These are phyloP conservation scores for Elachura formosa DNA, from an alignment of 2,113 vertebrate genomes.

Conservation along the genomic window DNA sequence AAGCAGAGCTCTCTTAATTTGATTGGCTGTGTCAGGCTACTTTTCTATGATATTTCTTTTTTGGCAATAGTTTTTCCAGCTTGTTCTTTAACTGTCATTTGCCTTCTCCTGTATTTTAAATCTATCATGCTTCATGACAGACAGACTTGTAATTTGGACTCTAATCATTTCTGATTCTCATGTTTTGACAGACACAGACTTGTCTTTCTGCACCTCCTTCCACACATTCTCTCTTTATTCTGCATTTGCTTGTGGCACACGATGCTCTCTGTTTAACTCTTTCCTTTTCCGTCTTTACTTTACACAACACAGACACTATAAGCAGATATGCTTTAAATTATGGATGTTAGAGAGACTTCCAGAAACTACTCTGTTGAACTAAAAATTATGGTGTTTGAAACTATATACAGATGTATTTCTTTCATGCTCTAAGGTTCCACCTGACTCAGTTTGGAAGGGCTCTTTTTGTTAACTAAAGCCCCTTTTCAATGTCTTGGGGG, in stretches of 20 bases:
- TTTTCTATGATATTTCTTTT: constrained; percentile 7
- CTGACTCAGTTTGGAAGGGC: not conserved
- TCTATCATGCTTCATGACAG: constrained; percentile 58
- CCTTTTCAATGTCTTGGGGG: not conserved
- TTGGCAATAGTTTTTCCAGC: constrained; percentile 16
- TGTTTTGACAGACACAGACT: constrained; percentile 61
- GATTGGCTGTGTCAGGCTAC: not conserved
- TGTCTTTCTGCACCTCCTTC: constrained; percentile 55
- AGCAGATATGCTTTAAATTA: not conserved
- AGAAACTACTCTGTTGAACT: not conserved
- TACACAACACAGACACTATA: not conserved
- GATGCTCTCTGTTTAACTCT: constrained; percentile 29
- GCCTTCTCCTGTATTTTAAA: constrained; percentile 56
- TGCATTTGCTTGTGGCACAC: constrained; percentile 12
- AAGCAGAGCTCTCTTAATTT: not conserved
- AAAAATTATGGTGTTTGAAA: not conserved
- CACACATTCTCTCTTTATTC: constrained; percentile 36
- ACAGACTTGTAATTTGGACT: constrained; percentile 67
- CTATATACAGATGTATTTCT: not conserved
- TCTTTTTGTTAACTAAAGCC: not conserved
- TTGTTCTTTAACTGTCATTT: constrained; percentile 57
- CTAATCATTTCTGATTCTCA: constrained; percentile 60
- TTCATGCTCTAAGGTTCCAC: not conserved
- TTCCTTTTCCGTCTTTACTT: constrained; percentile 1
- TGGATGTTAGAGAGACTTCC: not conserved